A percentile compares a stretch with the other conserved stretches of the same genome.
Evolutionary conservation across 2,797 vertebrate species (phyloP).

Genomic region (Sebastes variabilis): DNA sequence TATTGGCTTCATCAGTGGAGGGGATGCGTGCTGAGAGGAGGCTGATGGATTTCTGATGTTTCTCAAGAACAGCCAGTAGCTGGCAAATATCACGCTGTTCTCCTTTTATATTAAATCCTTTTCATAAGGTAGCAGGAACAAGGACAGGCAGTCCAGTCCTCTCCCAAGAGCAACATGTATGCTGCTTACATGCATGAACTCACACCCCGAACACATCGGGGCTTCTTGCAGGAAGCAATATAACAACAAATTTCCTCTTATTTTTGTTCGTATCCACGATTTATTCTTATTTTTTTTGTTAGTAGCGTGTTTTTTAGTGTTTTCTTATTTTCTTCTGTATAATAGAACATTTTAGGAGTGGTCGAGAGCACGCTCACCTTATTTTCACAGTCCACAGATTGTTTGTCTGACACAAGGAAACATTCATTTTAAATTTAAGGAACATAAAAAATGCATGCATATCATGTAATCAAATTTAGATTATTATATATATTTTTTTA

Average conservation of each 20-base stretch:
- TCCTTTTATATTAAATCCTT: constrained; percentile 7
- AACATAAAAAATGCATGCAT: background rate
- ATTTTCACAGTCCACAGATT: no score
- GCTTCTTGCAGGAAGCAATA: background rate
- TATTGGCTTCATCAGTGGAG: background rate
- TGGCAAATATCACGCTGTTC: constrained; percentile 27
- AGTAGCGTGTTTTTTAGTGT: no score
- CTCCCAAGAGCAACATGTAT: background rate
- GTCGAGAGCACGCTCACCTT: background rate
- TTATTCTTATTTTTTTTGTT: no score
- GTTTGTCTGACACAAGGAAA: no score
- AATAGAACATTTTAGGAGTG: background rate
- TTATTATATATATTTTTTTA: background rate
- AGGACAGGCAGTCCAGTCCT: constrained; percentile 22
- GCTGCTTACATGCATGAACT: background rate
- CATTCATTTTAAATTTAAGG: no score
- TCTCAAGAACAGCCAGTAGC: constrained; percentile 21
- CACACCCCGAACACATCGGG: background rate
- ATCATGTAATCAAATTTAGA: background rate
- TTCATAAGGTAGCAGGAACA: constrained; percentile 10
- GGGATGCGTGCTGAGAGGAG: background rate
- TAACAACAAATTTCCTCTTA: background rate
- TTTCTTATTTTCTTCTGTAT: background rate
- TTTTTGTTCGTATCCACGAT: background rate
- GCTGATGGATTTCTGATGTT: constrained; percentile 36